phyloP scores from a whole-genome alignment of 2,113 vertebrate genomes.

The Otocyon megalotis region DNA sequence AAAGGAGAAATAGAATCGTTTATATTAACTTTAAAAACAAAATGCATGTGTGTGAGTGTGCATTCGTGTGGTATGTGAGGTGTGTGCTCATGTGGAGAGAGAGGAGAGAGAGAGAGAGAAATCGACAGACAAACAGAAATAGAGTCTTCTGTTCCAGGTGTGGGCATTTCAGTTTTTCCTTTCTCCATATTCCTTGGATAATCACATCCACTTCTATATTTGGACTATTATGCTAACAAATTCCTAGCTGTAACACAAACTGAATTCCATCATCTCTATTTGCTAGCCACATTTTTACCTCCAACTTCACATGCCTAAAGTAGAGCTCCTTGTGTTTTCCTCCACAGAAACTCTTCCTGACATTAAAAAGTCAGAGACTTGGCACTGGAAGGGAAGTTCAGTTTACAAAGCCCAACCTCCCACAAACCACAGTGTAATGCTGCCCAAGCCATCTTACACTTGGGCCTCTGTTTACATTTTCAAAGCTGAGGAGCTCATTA shows the following conservation, averaged over 20 bases:
- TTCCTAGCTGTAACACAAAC: slow-evolving; percentile 8
- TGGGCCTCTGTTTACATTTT: background rate
- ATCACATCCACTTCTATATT: background rate
- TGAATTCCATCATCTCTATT: background rate
- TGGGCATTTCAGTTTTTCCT: background rate
- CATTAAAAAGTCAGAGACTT: background rate
- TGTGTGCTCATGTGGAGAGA: background rate
- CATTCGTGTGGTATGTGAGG: background rate
- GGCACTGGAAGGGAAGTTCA: background rate
- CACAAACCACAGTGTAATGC: background rate
- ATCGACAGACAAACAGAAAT: background rate
- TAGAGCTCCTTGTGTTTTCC: background rate
- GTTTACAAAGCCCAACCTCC: background rate
- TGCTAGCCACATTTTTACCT: background rate
- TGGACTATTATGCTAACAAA: background rate
- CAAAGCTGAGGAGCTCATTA: background rate
- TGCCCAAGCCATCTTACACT: background rate
- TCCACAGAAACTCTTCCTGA: background rate
- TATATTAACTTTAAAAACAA: background rate
- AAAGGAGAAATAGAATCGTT: background rate
- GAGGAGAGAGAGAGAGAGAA: background rate
- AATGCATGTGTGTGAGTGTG: background rate
- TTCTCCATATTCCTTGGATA: slow-evolving; percentile 30
- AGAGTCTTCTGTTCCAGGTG: background rate
- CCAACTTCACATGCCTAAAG: background rate